Evolutionary conservation across 2,113 vertebrate species (phyloP).

Genomic region (Alligator mississippiensis): DNA sequence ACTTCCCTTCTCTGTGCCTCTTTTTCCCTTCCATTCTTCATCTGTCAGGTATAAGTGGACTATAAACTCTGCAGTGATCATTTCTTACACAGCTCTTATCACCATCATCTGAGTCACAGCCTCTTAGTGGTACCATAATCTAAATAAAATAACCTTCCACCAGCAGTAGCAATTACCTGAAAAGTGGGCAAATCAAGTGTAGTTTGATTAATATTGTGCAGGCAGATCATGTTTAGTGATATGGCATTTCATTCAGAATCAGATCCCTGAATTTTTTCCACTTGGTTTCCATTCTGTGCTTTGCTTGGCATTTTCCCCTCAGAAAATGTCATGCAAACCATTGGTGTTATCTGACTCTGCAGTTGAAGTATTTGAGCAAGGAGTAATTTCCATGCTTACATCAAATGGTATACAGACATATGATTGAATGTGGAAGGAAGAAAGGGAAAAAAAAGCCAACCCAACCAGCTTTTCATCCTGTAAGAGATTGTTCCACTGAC

Average conservation of each 20-base stretch:
- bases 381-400: neutral
- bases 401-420: neutral
- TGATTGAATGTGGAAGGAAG: conserved; percentile 3
- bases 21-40: accelerated
- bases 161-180: neutral
- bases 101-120: neutral
- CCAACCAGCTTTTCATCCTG: conserved; percentile 33
- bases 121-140: neutral
- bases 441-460: neutral
- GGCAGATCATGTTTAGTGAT: neutral
- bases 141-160: neutral
- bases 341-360: neutral
- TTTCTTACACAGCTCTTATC: too few species aligned
- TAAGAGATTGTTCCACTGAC: conserved; percentile 39
- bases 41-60: neutral
- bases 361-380: neutral
- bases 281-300: neutral
- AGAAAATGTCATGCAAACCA: neutral
- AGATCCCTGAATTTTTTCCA: neutral
- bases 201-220: neutral
- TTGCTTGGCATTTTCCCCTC: neutral
- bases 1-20: neutral
- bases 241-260: neutral
- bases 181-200: neutral
- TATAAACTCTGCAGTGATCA: too few species aligned